A percentile compares a stretch with the other conserved stretches of the same genome.
These are phyloP conservation scores for Drosophila paulistorum DNA, from an alignment of 1,140 invertebrate genomes.

Conservation along the genomic window DNA sequence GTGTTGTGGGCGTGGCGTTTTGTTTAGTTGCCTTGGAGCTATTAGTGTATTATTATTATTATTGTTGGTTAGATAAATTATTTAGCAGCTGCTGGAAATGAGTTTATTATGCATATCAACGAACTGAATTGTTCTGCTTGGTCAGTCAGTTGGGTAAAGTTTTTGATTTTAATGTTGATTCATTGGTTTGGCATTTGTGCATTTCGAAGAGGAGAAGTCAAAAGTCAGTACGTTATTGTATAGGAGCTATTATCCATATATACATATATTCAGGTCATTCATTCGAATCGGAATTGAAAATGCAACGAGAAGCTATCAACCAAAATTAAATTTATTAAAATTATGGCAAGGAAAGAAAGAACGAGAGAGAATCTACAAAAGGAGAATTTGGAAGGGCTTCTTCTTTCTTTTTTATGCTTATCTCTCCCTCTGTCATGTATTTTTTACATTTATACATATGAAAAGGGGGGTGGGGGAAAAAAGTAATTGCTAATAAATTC, in stretches of 20 bases:
- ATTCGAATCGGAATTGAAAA: too few relatives aligned
- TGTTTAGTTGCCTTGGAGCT: slow-evolving; percentile 2
- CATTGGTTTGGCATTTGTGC: neutral
- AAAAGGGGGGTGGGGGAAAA: slow-evolving; percentile 23
- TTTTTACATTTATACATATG: slow-evolving; percentile 6
- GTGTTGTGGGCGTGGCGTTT: slow-evolving; percentile 4
- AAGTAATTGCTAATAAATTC: slow-evolving; percentile 69
- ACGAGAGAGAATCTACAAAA: too few relatives aligned
- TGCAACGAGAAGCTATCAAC: too few relatives aligned
- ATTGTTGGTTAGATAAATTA: neutral
- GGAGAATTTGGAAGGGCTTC: neutral
- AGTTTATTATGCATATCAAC: slow-evolving; percentile 11
- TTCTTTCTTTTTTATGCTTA: neutral
- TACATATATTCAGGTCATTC: too few relatives aligned
- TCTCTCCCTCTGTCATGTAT: slow-evolving; percentile 27
- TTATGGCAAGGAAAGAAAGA: neutral
- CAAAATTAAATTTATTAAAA: too few relatives aligned
- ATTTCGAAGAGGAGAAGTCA: neutral
- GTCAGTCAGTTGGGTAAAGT: neutral
- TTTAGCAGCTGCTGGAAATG: slow-evolving; percentile 9
- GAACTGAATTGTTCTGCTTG: slow-evolving; percentile 4
- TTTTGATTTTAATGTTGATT: neutral
- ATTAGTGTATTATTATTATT: neutral
- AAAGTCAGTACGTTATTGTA: too few relatives aligned
- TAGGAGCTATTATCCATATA: too few relatives aligned